Conservation (phyloP, 2,888 invertebrate genomes). For the Platycheirus albimanus region DNA sequence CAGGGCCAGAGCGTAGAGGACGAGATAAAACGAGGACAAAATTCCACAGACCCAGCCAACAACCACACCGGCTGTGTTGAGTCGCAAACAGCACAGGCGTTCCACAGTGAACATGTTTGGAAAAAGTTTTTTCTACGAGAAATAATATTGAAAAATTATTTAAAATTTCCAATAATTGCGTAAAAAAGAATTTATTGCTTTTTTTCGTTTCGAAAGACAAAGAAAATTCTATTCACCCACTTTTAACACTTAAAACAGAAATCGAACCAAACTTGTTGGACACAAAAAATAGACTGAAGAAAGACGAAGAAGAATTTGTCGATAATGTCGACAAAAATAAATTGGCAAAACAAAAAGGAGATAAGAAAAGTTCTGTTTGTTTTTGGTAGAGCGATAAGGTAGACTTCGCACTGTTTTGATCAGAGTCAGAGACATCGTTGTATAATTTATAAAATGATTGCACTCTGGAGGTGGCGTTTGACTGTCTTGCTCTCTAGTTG, state of each 20-base stretch:
- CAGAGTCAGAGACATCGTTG: too few species aligned
- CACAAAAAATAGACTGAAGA: slow-evolving; percentile 9
- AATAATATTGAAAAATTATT: slow-evolving; percentile 6
- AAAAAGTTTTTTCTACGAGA: not conserved
- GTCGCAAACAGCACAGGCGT: slow-evolving; percentile 77
- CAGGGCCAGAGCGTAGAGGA: slow-evolving; percentile 70
- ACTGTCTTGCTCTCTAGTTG: too few species aligned
- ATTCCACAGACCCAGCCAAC: slow-evolving; percentile 80
- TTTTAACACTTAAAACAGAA: not conserved
- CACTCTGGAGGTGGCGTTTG: too few species aligned
- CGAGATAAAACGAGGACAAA: slow-evolving; percentile 75
- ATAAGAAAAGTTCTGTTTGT: not conserved
- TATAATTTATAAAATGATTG: too few species aligned
- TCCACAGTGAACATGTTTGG: slow-evolving; percentile 68
- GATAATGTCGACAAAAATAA: slow-evolving; percentile 56
- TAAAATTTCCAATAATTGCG: slow-evolving; percentile 25
- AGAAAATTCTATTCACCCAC: slow-evolving; percentile 28
- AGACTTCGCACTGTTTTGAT: too few species aligned
- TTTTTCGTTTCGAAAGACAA: slow-evolving; percentile 31
- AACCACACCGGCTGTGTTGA: slow-evolving; percentile 80
- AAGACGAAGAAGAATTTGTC: not conserved
- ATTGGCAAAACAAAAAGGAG: not conserved
- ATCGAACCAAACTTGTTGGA: slow-evolving; percentile 10
- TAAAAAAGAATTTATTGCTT: slow-evolving; percentile 23
- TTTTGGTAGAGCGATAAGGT: not conserved